phyloP scores from a whole-genome alignment of 2,797 vertebrate genomes.

The Poecilia picta region DNA sequence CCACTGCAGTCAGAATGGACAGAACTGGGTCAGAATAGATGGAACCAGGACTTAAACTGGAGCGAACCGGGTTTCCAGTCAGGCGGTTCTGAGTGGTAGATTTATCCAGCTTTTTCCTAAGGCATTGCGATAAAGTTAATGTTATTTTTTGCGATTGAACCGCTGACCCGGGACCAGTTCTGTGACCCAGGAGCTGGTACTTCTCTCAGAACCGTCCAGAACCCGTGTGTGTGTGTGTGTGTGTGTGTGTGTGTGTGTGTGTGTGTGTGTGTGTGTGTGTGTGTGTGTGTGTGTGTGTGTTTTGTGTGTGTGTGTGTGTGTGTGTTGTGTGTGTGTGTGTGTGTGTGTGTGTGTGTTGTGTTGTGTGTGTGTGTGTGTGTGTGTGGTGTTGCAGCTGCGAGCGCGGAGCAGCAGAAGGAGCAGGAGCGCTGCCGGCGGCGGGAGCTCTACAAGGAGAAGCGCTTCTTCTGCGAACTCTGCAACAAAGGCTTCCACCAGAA shows the following conservation, averaged over 20 bases:
- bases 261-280: not conserved
- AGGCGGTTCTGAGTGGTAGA: not conserved
- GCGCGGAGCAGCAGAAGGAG: constrained; percentile 58
- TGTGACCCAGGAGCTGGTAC: not conserved
- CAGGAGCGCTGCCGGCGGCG: constrained; percentile 54
- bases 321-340: not conserved
- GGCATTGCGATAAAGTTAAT: too few relatives aligned
- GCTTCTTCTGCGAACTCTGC: constrained; percentile 73
- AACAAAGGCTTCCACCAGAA: constrained; percentile 69
- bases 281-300: too few relatives aligned
- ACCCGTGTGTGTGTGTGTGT: too few relatives aligned
- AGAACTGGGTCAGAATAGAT: not conserved
- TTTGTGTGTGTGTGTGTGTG: not conserved
- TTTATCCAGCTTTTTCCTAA: not conserved
- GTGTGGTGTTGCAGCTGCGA: constrained; percentile 24
- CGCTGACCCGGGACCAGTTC: not conserved
- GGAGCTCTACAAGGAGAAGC: constrained; percentile 70
- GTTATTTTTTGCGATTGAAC: not conserved
- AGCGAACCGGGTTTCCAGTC: not conserved
- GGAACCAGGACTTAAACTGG: not conserved
- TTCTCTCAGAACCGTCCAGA: not conserved
- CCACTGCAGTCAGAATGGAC: not conserved
- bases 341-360: not conserved
- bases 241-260: not conserved
- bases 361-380: too few relatives aligned